phyloP scores from a whole-genome alignment of 2,113 vertebrate species.

The Colaptes auratus region DNA sequence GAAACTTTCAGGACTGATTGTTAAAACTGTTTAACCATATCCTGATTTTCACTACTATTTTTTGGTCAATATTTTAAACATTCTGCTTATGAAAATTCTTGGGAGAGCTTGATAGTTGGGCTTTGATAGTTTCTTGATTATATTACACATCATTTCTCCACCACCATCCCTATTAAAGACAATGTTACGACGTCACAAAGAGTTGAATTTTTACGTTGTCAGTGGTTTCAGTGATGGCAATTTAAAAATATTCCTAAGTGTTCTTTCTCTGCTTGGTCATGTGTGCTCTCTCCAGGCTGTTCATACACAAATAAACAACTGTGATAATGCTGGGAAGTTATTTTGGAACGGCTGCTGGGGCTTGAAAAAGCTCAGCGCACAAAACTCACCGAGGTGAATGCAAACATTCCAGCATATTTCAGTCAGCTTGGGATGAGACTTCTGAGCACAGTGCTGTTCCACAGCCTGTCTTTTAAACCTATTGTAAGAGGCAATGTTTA shows the following conservation, averaged over 20 bases:
- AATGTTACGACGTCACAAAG: conserved; percentile 37
- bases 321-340: conserved; percentile 19
- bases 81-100: conserved; percentile 27
- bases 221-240: background rate
- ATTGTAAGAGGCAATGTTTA: conserved; percentile 25
- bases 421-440: conserved; percentile 30
- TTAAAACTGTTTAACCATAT: conserved; percentile 34
- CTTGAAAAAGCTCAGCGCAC: conserved; percentile 30
- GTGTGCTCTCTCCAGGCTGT: background rate
- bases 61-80: conserved; percentile 53
- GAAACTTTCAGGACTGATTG: background rate
- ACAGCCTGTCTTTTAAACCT: background rate
- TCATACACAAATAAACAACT: conserved; percentile 55
- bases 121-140: background rate
- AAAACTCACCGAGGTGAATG: conserved; percentile 43
- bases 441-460: background rate
- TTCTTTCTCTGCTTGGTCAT: conserved; percentile 34
- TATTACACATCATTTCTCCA: background rate
- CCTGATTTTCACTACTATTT: background rate
- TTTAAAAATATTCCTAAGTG: conserved; percentile 37
- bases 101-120: background rate
- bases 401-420: conserved; percentile 45
- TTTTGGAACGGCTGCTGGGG: conserved; percentile 45
- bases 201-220: conserved; percentile 43
- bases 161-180: background rate